Evolutionary conservation across 64 coral and sea anemone species (phyloP).

Genomic region (Porites australiensis): DNA sequence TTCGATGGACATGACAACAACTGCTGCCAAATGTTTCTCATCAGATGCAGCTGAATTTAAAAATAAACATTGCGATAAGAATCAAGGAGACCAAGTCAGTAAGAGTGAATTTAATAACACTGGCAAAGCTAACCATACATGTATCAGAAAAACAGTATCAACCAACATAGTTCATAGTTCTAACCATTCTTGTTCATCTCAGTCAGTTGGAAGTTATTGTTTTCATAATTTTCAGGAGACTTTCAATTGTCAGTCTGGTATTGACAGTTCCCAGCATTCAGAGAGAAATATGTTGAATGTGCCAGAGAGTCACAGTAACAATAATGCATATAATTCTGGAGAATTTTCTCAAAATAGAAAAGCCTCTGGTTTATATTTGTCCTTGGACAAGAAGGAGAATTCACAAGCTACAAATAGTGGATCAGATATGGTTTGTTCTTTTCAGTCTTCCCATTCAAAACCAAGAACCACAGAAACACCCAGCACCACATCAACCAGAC

Average conservation of each 20-base stretch:
- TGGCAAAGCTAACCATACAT: no score
- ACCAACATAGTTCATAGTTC: neutral
- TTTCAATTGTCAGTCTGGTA: neutral
- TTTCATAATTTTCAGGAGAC: neutral
- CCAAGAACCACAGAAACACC: neutral
- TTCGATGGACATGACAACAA: neutral
- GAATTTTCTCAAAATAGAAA: neutral
- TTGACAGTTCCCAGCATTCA: neutral
- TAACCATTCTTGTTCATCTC: neutral
- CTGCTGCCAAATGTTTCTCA: neutral
- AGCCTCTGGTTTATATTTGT: neutral
- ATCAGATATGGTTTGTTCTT: no score
- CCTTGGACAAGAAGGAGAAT: neutral
- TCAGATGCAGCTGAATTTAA: neutral
- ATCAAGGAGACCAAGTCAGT: neutral
- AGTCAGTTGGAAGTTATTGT: neutral
- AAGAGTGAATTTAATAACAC: no score
- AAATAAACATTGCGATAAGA: neutral
- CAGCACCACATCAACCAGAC: neutral
- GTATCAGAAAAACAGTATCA: neutral
- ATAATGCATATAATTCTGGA: neutral
- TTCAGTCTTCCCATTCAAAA: neutral
- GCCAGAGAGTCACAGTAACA: neutral
- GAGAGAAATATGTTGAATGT: neutral
- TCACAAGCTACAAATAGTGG: no score